phyloP scores from a whole-genome alignment of 2,797 vertebrate genomes.

The Clarias fuscus region DNA sequence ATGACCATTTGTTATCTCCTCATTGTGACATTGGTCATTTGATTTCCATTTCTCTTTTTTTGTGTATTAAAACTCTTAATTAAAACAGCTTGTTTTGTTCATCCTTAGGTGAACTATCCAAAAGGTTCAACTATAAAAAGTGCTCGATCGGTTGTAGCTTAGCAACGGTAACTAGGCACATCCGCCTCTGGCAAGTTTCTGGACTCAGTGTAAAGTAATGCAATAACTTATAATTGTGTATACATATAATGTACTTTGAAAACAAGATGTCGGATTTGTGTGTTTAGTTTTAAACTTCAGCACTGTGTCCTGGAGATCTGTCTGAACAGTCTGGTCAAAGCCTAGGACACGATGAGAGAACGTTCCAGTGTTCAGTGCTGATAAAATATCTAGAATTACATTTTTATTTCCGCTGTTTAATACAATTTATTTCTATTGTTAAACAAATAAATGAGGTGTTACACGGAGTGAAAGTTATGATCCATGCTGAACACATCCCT shows the following conservation, averaged over 20 bases:
- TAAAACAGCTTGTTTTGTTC: neutral
- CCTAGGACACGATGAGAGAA: neutral
- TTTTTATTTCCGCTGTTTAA: neutral
- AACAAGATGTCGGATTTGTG: neutral
- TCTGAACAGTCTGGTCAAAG: neutral
- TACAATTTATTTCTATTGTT: no score
- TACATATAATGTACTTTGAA: neutral
- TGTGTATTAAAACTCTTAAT: neutral
- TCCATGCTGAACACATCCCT: neutral
- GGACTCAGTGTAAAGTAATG: neutral
- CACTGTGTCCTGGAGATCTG: neutral
- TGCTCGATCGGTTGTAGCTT: neutral
- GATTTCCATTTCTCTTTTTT: neutral
- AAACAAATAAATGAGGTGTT: neutral
- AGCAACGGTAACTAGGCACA: neutral
- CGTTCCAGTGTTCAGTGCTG: neutral
- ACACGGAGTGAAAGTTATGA: neutral
- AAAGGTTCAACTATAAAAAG: neutral
- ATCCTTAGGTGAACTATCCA: neutral
- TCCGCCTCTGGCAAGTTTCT: neutral
- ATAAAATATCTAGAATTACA: neutral
- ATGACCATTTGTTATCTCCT: neutral
- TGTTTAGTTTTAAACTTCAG: neutral
- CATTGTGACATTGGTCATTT: neutral
- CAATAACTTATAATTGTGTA: no score